Evolutionary conservation across 2,113 vertebrate genomes (phyloP).

Genomic region (Xiphorhynchus elegans): DNA sequence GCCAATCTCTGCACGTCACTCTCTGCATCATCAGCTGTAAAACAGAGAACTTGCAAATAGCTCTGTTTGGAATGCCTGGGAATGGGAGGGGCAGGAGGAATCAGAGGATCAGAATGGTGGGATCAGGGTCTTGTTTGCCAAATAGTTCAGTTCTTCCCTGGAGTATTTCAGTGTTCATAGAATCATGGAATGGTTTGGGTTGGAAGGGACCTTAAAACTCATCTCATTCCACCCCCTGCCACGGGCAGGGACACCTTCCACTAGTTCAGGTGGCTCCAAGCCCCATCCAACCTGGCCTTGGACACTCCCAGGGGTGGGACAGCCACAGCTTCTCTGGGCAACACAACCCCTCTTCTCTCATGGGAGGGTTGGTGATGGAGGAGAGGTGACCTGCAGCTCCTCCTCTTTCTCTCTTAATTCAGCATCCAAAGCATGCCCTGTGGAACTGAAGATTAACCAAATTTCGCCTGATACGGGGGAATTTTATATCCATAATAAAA

Average conservation of each 20-base stretch:
- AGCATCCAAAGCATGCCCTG: neutral
- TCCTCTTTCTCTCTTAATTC: neutral
- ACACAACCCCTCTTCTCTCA: rapidly evolving
- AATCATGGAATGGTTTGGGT: neutral
- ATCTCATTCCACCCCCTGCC: neutral
- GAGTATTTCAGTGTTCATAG: neutral
- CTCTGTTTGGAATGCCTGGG: neutral
- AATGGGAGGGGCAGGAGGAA: neutral
- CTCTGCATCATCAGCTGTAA: neutral
- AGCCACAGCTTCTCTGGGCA: neutral
- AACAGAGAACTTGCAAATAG: neutral
- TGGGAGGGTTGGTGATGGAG: neutral
- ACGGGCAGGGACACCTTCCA: neutral
- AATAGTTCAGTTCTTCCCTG: neutral
- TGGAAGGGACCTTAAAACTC: neutral
- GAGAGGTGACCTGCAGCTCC: neutral
- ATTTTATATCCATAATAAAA: neutral
- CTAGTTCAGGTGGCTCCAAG: neutral
- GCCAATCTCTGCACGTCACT: neutral
- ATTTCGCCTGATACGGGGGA: neutral
- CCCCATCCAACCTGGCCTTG: neutral
- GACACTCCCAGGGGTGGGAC: neutral
- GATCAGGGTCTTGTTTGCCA: neutral
- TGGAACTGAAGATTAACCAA: neutral
- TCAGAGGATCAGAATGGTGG: neutral